Base-by-base conservation (phyloP, 1,140 invertebrate genomes). In the Drosophila repletoides region DNA sequence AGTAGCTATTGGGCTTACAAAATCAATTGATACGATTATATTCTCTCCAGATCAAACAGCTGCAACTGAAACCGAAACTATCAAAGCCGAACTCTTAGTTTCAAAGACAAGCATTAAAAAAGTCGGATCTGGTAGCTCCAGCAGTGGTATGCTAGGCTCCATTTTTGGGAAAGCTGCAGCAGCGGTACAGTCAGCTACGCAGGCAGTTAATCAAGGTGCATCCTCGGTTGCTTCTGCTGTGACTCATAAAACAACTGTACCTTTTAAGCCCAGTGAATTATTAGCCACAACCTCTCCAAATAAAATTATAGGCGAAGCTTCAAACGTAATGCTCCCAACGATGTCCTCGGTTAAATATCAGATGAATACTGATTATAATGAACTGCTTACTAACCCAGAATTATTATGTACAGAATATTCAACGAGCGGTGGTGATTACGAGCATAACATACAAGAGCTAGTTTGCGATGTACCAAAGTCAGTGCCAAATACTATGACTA, bases 111-210 rank as follows among this genome's bases (percentile, higher is more conserved):
- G 38, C 80, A 5, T 72, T 67, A 89, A 63, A 17, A 69, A 49
- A 40, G 21, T 2, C 3, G n/a, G 14, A 19, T 10, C 26, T 22
- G 43, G 36, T 6, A 29, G 19, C 40, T 29, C 31, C 3, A 58
- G 66, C n/a, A 67, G 67, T 22, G 70, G 80, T 3, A 75, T 89
- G 80, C 72, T 89, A n/a, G 88, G 88, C 10, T 88, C 74, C 0
- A 72, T 86, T 52, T 63, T 80, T 45, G 71, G 70, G 0, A 89
- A 89, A 51, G 88, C 88, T 6, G 84, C 91, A 46, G 89, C 91
- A 14, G 72, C 90, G 34, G 84, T 90, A 12, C 83, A 92, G 22
- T 88, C 90, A 2, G 91, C 91, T 7, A 89, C 91, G 15, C 90
- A 91, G 52, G 90, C 81, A 15, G 89, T 91, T 29, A 89, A 89